Base-by-base conservation (phyloP, 1,140 invertebrate genomes). In the Sycobia sp. region DNA sequence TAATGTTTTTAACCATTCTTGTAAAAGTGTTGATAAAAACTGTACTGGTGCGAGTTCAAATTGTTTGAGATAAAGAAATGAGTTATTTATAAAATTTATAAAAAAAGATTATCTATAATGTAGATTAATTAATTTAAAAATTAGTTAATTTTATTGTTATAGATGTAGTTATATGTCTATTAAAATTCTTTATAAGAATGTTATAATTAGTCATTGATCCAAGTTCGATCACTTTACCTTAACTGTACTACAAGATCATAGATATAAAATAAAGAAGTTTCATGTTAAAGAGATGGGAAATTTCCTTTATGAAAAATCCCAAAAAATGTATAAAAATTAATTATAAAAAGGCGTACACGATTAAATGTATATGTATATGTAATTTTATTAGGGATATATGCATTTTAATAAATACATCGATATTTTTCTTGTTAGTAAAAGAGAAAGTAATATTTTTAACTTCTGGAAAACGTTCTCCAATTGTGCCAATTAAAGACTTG, bases 401-500 rank as follows among this genome's bases (percentile, higher is more conserved):
- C 46, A 56, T 56, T 62, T 62, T 49, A 62, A 62, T 47, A 56
- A 49, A 50, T 43, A 29, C 46, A 64, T 58, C 47, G 47, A 57
- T 57, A 64, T 64, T 57, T 64, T 64, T 64, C 57, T 51, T 64
- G 62, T 58, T 64, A 64, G 54, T 27, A 56, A 47, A 51, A 41
- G 61, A 63, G 36, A 64, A 62, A 57, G 13, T 57, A 64, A 51
- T 64, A 64, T 64, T 64, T 57, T 64, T 64, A 57, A 64, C 36
- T 43, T 64, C 22, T 51, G 14, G 27, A 64, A 51, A 58, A 53
- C 58, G 54, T 64, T 57, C 62, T 29, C 54, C 46, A 58, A 59
- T 58, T 59, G 62, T 65, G 62, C 62, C 62, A 65, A 65, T 65
- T 59, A 65, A 64, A 64, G 46, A 57, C 55, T 58, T 57, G 7